Evolutionary conservation across 1,140 invertebrate species (phyloP).

Genomic region (Zaprionus kolodkinae): DNA sequence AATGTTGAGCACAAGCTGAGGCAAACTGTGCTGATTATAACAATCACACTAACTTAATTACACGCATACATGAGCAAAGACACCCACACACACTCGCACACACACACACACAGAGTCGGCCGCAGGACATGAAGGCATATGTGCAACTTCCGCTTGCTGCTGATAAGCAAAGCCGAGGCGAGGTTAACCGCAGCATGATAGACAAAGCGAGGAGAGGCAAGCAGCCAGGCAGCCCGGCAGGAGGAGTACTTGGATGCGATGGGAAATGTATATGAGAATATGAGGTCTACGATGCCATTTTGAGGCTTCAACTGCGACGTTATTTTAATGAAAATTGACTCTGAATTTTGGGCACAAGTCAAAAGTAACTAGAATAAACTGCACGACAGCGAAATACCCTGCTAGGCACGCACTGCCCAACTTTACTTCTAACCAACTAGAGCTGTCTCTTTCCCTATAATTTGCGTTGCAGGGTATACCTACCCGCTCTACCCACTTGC

Average conservation of each 20-base stretch:
- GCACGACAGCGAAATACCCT: not conserved
- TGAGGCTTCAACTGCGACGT: conserved; percentile 55
- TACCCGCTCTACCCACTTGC: not conserved
- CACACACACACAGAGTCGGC: conserved; percentile 22
- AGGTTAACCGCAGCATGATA: conserved; percentile 61
- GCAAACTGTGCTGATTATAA: conserved; percentile 48
- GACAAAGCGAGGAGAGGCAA: not conserved
- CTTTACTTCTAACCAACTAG: too few relatives aligned
- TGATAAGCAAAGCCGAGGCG: conserved; percentile 59
- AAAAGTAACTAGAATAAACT: not conserved
- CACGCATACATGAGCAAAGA: conserved; percentile 63
- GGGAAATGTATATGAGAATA: not conserved
- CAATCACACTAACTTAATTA: conserved; percentile 73
- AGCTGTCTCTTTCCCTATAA: not conserved
- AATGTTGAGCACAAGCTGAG: conserved; percentile 1
- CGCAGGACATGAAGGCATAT: conserved; percentile 67
- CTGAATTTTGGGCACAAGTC: conserved; percentile 46
- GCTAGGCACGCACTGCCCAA: too few relatives aligned
- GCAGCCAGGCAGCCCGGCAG: not conserved
- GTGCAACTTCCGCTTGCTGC: conserved; percentile 33
- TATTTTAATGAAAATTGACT: conserved; percentile 77
- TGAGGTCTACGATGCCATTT: conserved; percentile 45
- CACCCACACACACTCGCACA: conserved; percentile 43
- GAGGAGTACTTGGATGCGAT: not conserved
- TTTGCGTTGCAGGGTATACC: not conserved